These are phyloP conservation scores for Alligator sinensis DNA, from an alignment of 2,113 vertebrate genomes.

Conservation along the genomic window DNA sequence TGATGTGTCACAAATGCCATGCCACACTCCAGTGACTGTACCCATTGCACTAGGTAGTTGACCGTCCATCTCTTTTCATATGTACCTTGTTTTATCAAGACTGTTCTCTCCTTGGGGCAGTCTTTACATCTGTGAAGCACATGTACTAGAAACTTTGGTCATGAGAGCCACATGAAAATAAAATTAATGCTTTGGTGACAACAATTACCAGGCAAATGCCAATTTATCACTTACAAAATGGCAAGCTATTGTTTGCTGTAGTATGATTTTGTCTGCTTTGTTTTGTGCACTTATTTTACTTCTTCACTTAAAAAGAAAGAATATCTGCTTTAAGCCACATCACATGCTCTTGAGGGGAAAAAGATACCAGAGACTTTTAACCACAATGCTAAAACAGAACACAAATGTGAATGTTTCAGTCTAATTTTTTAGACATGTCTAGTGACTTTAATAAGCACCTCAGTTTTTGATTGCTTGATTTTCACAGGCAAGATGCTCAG, in stretches of 20 bases:
- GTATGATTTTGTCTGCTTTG: background rate
- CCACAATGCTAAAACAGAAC: background rate
- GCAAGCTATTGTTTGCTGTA: background rate
- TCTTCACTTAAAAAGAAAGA: background rate
- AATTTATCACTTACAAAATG: background rate
- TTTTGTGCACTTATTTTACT: background rate
- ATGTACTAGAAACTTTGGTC: background rate
- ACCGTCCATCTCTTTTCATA: background rate
- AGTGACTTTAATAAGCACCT: background rate
- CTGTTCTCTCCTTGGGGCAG: background rate
- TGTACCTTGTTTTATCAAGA: background rate
- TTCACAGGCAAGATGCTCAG: background rate
- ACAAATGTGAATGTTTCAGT: background rate
- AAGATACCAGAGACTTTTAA: background rate
- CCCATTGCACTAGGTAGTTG: background rate
- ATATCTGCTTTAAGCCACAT: background rate
- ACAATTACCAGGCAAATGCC: background rate
- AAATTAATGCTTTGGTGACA: background rate
- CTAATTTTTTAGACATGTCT: background rate
- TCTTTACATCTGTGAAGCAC: background rate
- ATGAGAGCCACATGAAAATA: background rate
- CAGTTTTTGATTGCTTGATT: rapidly evolving
- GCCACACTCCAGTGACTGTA: rapidly evolving
- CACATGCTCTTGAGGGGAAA: background rate
- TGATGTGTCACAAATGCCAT: background rate